These are phyloP conservation scores for Xyrauchen texanus DNA, from an alignment of 2,113 vertebrate species.

Conservation along the genomic window DNA sequence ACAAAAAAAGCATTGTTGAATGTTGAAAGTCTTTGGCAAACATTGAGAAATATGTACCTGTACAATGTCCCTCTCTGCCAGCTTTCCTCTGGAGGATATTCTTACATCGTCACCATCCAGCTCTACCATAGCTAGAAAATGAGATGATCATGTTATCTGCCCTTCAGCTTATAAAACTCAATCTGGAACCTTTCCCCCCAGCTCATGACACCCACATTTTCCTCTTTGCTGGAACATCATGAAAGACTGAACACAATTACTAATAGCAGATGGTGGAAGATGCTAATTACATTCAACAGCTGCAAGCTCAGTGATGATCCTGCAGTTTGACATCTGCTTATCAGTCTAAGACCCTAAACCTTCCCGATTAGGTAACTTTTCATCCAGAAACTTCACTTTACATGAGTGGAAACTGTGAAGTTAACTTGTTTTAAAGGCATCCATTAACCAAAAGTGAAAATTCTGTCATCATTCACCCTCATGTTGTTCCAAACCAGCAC, in stretches of 20 bases:
- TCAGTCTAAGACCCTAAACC: constrained; percentile 36
- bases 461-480: too few species aligned
- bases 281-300: constrained; percentile 52
- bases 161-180: too few species aligned
- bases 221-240: neutral
- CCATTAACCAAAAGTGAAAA: too few species aligned
- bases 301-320: constrained; percentile 26
- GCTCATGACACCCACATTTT: too few species aligned
- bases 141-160: constrained; percentile 17
- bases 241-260: constrained; percentile 18
- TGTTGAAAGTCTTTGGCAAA: too few species aligned
- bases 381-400: constrained; percentile 26
- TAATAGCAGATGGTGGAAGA: constrained; percentile 51
- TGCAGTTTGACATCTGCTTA: constrained; percentile 52
- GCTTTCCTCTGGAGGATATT: constrained; percentile 89
- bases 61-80: constrained; percentile 92
- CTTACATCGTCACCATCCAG: constrained; percentile 90
- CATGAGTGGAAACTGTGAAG: neutral
- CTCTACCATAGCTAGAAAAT: constrained; percentile 88
- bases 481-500: too few species aligned
- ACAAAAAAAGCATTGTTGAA: too few species aligned
- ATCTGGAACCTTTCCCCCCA: too few species aligned
- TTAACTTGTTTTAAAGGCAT: neutral
- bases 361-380: constrained; percentile 46
- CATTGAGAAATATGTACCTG: constrained; percentile 79